Percentiles rank a stretch among this genome's conserved stretches.
Conservation (phyloP, 2,888 invertebrate species). For the Meiosimyza platycephala region DNA sequence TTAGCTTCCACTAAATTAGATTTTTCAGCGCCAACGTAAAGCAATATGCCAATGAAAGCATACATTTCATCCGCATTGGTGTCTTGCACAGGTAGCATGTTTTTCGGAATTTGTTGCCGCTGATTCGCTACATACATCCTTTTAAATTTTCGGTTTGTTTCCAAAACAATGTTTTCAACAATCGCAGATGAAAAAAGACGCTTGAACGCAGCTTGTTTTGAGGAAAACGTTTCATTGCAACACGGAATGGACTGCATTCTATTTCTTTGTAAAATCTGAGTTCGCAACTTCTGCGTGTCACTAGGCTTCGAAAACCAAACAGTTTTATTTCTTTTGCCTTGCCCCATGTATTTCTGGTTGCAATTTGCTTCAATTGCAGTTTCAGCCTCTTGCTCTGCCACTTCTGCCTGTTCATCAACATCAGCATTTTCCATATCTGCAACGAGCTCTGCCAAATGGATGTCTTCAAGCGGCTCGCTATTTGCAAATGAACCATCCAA, state of each 20-base stretch:
- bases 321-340: background rate
- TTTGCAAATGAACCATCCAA: too few species aligned
- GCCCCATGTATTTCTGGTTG: background rate
- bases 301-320: background rate
- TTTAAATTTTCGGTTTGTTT: conserved; percentile 32
- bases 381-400: too few species aligned
- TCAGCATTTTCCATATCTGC: too few species aligned
- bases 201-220: background rate
- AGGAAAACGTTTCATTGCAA: background rate
- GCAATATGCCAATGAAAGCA: conserved; percentile 33
- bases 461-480: too few species aligned
- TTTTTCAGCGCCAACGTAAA: conserved; percentile 33
- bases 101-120: conserved; percentile 31
- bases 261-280: background rate
- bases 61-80: conserved; percentile 34
- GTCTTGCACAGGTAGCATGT: conserved; percentile 23
- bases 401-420: too few species aligned
- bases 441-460: too few species aligned
- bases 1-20: conserved; percentile 30
- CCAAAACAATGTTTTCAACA: background rate
- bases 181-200: background rate
- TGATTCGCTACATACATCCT: conserved; percentile 21
- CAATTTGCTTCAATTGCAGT: background rate
- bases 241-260: background rate
- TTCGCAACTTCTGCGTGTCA: background rate